These are phyloP conservation scores for Melanostoma mellinum DNA, from an alignment of 2,888 invertebrate species.

Conservation along the genomic window DNA sequence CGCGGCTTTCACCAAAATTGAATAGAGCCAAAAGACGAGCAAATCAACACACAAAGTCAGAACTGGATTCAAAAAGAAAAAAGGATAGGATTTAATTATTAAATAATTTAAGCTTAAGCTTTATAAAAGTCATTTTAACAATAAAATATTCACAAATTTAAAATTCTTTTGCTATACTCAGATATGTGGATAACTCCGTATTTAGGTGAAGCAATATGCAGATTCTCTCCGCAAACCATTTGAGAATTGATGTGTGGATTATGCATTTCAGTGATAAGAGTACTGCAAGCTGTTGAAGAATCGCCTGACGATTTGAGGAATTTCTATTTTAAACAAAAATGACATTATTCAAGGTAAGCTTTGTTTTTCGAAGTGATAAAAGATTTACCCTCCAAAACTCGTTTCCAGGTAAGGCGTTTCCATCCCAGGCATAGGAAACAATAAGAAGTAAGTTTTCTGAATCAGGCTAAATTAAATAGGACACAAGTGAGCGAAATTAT, in stretches of 20 bases:
- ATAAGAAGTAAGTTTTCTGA: slow-evolving; percentile 83
- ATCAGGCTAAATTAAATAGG: slow-evolving; percentile 75
- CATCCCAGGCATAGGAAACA: slow-evolving; percentile 89
- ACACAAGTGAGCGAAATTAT: background rate
- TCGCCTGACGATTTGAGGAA: slow-evolving; percentile 82
- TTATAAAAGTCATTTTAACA: too few species aligned
- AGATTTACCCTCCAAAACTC: slow-evolving; percentile 86
- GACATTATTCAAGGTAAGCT: background rate
- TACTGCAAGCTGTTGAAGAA: slow-evolving; percentile 84
- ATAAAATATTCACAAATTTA: slow-evolving; percentile 41
- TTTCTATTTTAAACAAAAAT: slow-evolving; percentile 74
- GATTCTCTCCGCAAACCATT: slow-evolving; percentile 82
- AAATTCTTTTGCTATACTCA: slow-evolving; percentile 75
- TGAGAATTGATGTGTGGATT: slow-evolving; percentile 83
- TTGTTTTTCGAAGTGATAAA: background rate
- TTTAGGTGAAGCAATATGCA: slow-evolving; percentile 82
- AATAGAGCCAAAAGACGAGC: slow-evolving; percentile 36
- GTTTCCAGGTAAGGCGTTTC: slow-evolving; percentile 88
- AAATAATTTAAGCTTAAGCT: too few species aligned
- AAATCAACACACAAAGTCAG: slow-evolving; percentile 32
- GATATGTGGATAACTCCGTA: slow-evolving; percentile 79
- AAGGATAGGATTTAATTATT: slow-evolving; percentile 38
- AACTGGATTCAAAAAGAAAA: slow-evolving; percentile 48
- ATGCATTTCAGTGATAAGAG: slow-evolving; percentile 84
- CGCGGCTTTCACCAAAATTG: slow-evolving; percentile 18